phyloP scores from a whole-genome alignment of 2,113 vertebrate genomes.

The Potamarius usumacintae region DNA sequence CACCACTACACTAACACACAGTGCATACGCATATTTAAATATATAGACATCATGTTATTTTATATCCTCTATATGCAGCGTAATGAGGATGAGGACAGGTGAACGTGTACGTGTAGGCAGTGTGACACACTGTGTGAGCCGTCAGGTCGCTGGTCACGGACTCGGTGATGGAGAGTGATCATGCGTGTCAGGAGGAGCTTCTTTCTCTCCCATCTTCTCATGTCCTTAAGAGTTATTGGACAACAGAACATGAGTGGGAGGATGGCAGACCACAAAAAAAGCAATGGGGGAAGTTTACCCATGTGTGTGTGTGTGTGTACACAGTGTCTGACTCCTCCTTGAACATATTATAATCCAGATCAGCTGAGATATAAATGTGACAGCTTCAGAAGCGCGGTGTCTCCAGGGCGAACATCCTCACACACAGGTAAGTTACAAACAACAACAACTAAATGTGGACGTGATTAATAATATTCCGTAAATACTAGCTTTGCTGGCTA shows the following conservation, averaged over 20 bases:
- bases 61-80: not conserved
- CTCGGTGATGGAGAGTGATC: slow-evolving; percentile 67
- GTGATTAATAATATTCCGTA: not conserved
- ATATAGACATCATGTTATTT: not conserved
- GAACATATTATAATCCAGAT: slow-evolving; percentile 36
- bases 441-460: not conserved
- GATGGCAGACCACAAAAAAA: slow-evolving; percentile 10
- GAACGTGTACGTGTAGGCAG: not conserved
- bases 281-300: not conserved
- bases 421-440: slow-evolving; percentile 38
- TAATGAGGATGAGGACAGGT: not conserved
- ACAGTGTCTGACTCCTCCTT: slow-evolving; percentile 34
- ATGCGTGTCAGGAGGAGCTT: slow-evolving; percentile 33
- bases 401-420: slow-evolving; percentile 20
- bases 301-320: not conserved
- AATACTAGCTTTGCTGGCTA: too few relatives aligned
- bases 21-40: not conserved
- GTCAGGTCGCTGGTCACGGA: slow-evolving; percentile 58
- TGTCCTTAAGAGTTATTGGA: slow-evolving; percentile 19
- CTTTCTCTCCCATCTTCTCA: not conserved
- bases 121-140: slow-evolving; percentile 31
- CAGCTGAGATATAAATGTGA: slow-evolving; percentile 44
- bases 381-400: slow-evolving; percentile 26
- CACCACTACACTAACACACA: not conserved
- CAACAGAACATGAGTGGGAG: slow-evolving; percentile 29